Base-by-base conservation (phyloP, 2,797 vertebrate genomes). In the Enteromius mattozi region DNA sequence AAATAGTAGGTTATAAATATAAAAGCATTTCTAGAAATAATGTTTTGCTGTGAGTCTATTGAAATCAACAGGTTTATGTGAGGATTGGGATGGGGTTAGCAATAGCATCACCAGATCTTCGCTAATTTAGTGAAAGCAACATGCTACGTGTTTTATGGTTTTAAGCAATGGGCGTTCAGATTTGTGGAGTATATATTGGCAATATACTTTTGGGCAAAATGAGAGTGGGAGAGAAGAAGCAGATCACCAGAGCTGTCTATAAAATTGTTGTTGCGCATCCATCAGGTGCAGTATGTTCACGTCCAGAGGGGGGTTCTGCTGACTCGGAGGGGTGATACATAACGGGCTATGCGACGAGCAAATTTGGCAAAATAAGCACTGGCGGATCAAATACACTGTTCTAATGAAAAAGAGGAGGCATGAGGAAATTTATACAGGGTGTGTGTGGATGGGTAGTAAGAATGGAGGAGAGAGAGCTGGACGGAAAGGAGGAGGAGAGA, bases 181-280 rank as follows among this genome's bases (percentile, higher is more conserved):
- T 35, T 33, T 56, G 80, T 30, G n/a, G 24, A n/a, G 24, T 16
- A 27, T 27, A 45, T 45, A 19, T 63, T 47, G 30, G 37, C 68
- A 47, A 13, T 71, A 68, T 49, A 68, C 63, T 69, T 45, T 54
- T 70, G 68, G 24, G 66, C 47, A 70, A 33, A 35, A 47, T 12
- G 7, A 59, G 16, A 78, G 51, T 47, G 79, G 30, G 19, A 69
- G 72, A 61, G 45, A 33, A 75, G 30, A 19, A 51, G 12, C 59
- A 63, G 83, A 87, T 70, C 84, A 66, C 56, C 68, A 72, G 77
- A 87, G 87, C 83, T 89, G 87, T 91, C 96, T 93, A 94, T 94
- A 94, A 94, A 97, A 93, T 91, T 94, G 94, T 95, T 94, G 93
- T 95, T 95, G 95, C 94, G 95, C 95, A 96, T 95, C 95, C 93